Evolutionary conservation across 2,113 vertebrate genomes (phyloP).

Genomic region (Ageneiosus marmoratus): DNA sequence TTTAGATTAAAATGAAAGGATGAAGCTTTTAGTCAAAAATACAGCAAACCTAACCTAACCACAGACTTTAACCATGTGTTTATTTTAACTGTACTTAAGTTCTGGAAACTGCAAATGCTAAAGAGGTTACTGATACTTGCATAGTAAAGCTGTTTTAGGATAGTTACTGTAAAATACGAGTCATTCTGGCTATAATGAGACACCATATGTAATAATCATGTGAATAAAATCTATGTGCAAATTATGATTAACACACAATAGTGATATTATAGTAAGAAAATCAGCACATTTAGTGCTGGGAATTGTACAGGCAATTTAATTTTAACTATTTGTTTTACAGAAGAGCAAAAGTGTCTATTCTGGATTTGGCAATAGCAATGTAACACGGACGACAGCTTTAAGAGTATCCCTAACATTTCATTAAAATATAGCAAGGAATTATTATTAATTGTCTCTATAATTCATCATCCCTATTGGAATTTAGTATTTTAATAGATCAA

Average conservation of each 20-base stretch:
- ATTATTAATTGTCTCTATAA: too few relatives aligned
- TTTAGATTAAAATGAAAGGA: slow-evolving; percentile 52
- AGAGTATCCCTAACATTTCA: too few relatives aligned
- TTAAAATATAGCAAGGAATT: too few relatives aligned
- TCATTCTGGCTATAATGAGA: neutral
- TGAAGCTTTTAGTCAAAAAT: slow-evolving; percentile 40
- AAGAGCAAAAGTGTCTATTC: neutral
- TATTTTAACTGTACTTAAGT: slow-evolving; percentile 28
- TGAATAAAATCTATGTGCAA: neutral
- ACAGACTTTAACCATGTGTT: slow-evolving; percentile 27
- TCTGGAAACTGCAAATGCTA: slow-evolving; percentile 34
- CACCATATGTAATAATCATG: neutral
- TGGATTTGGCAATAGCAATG: neutral
- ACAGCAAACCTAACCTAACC: slow-evolving; percentile 35
- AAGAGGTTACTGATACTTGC: slow-evolving; percentile 24
- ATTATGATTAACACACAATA: neutral
- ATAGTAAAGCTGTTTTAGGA: slow-evolving; percentile 4
- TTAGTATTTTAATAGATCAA: neutral
- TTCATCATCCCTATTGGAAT: too few relatives aligned
- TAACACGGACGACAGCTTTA: too few relatives aligned
- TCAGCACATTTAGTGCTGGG: neutral
- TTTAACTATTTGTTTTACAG: neutral
- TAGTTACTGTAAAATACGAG: neutral
- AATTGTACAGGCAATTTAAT: neutral
- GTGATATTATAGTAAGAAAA: neutral